A percentile compares a stretch with the other conserved stretches of the same genome.
phyloP scores from a whole-genome alignment of 2,797 vertebrate genomes.

The Jordanella pulchra region DNA sequence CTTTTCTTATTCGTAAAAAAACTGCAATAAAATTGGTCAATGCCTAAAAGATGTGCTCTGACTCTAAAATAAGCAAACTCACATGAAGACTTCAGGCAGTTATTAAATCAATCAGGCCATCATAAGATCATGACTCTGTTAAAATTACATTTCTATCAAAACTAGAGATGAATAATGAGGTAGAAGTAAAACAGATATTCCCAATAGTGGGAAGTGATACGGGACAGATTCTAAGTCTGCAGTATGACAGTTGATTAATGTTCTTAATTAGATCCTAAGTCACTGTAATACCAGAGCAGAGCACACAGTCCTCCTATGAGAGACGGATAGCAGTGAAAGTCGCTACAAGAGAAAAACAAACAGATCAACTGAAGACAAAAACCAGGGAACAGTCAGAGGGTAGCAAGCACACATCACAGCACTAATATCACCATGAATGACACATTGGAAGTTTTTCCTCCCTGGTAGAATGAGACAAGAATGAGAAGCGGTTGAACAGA shows the following conservation, averaged over 20 bases:
- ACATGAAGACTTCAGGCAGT: constrained; percentile 28
- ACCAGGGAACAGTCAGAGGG: constrained; percentile 4
- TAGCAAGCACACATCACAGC: background rate
- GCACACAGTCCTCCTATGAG: constrained; percentile 28
- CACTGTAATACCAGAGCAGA: constrained; percentile 36
- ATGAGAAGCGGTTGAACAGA: background rate
- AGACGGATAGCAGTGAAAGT: constrained; percentile 24
- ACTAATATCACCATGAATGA: background rate
- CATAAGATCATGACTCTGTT: constrained; percentile 11
- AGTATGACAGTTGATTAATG: constrained; percentile 52
- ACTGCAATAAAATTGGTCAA: constrained; percentile 30
- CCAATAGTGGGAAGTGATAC: constrained; percentile 41
- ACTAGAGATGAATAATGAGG: constrained; percentile 24
- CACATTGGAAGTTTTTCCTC: background rate
- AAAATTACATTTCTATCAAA: constrained; percentile 29
- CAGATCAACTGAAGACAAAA: constrained; percentile 20
- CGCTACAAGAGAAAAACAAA: constrained; percentile 17
- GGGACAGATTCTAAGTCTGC: constrained; percentile 44
- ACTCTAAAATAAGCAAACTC: constrained; percentile 17
- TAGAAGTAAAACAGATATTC: constrained; percentile 26
- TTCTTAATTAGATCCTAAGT: constrained; percentile 58
- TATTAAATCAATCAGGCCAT: constrained; percentile 28
- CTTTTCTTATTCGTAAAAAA: constrained; percentile 41
- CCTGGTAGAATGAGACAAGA: background rate
- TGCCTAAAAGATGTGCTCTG: constrained; percentile 3